Percentiles rank a stretch among this genome's conserved stretches.
phyloP scores from a whole-genome alignment of 2,888 invertebrate species.

The Thera obeliscata region DNA sequence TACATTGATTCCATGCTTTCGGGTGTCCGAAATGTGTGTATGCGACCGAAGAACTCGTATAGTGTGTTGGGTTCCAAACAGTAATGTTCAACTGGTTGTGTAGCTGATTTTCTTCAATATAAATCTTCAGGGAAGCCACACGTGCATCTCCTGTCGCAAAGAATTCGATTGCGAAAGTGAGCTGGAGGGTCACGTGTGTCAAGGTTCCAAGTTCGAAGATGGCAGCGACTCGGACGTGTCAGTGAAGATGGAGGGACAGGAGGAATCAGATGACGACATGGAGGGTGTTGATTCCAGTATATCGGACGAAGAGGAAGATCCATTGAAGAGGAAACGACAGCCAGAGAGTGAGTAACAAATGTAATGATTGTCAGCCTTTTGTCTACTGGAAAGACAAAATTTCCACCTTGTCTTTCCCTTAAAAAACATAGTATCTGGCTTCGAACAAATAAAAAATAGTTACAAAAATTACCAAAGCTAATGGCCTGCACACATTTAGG shows the following conservation, averaged over 20 bases:
- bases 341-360: conserved; percentile 47
- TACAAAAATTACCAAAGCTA: too few species aligned
- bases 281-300: conserved; percentile 56
- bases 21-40: too few species aligned
- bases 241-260: conserved; percentile 43
- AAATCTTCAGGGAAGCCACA: conserved; percentile 25
- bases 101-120: neutral
- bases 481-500: too few species aligned
- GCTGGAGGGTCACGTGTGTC: conserved; percentile 42
- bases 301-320: conserved; percentile 55
- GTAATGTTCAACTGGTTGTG: neutral
- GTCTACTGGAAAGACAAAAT: too few species aligned
- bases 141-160: conserved; percentile 28
- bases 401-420: too few species aligned
- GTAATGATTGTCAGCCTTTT: too few species aligned
- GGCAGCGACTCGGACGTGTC: conserved; percentile 58
- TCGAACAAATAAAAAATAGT: too few species aligned
- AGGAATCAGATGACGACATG: conserved; percentile 44
- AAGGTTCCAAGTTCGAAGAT: conserved; percentile 23
- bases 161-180: conserved; percentile 39
- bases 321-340: conserved; percentile 34
- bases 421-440: too few species aligned
- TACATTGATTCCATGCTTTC: too few species aligned
- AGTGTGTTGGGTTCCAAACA: too few species aligned
- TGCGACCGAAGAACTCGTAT: too few species aligned